Evolutionary conservation across 2,797 vertebrate genomes (phyloP), one percentile per base, ranked within the genome.

Genomic region (Peromyscus melanophrys): DNA sequence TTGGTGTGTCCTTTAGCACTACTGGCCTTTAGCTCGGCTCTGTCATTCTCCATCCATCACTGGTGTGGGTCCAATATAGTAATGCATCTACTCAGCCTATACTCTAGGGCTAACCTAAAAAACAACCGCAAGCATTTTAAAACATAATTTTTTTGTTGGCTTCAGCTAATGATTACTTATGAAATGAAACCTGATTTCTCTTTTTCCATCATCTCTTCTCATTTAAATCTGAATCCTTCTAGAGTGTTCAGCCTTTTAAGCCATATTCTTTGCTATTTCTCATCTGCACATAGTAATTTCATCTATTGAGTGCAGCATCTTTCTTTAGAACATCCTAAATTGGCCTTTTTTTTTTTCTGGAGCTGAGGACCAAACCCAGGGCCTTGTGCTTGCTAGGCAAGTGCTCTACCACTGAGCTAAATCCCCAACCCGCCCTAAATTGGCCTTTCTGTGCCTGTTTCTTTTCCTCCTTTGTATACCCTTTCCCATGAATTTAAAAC

Each of bases 241-340:
- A 75, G 49, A 94, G 77, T 67, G 19, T 84, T 59, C 46, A 49
- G 27, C 76, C 75, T 82, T 87, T 37, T 31, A 21, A 95, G 77
- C 90, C 61, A 91, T 93, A 73, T 52, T 83, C 57, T 92, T 16
- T 43, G 11, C 1, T 5, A 27, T 80, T 91, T 91, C 55, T 93
- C 59, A 65, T 71, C 31, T 25, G 9, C 46, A 19, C 83, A 82
- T 12, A 89, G 34, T 29, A 92, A 63, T 93, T 93, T 90, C 63
- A 61, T 63, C n/a, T 75, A 0, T 2, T 23, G 40, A 88, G 4
- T 43, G 23, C 6, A 43, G 57, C 5, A 19, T 95, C 85, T 81
- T 77, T 80, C 81, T 46, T 43, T 97, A 86, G 89, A 97, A 85
- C 92, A 81, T 94, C 75, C 21, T 78, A 78, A 90, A 78, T 34